A percentile compares a stretch with the other conserved stretches of the same genome.
These are phyloP conservation scores for Cyphomyrus plagiostoma DNA, from an alignment of 2,113 vertebrate species.

Conservation along the genomic window DNA sequence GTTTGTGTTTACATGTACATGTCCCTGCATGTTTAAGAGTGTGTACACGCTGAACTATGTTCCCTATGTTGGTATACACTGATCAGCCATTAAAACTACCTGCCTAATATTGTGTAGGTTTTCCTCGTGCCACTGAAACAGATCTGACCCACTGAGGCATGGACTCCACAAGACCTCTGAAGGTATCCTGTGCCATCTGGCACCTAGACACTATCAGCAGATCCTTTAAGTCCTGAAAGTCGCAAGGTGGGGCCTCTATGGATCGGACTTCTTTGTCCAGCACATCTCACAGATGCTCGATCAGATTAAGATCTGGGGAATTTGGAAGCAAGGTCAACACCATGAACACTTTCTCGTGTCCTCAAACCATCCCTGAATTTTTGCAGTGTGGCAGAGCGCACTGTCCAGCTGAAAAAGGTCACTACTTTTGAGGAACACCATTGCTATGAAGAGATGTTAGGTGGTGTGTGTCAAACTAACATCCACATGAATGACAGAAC, in stretches of 20 bases:
- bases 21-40: not conserved
- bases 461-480: not conserved
- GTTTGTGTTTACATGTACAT: conserved; percentile 3
- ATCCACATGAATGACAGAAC: not conserved
- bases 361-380: not conserved
- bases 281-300: not conserved
- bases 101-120: not conserved
- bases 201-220: not conserved
- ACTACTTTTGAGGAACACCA: not conserved
- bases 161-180: not conserved
- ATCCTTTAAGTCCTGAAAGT: not conserved
- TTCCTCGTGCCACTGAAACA: not conserved
- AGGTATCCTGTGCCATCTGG: not conserved
- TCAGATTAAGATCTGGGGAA: not conserved
- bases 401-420: not conserved
- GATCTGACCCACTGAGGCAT: not conserved
- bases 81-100: not conserved
- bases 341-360: not conserved
- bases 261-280: not conserved
- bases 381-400: not conserved
- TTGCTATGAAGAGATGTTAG: not conserved
- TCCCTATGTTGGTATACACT: not conserved
- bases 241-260: not conserved
- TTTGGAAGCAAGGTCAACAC: not conserved
- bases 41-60: not conserved